These are phyloP conservation scores for Pocillopora grandis DNA, from an alignment of 92 coral and sea anemone species.

Conservation along the genomic window DNA sequence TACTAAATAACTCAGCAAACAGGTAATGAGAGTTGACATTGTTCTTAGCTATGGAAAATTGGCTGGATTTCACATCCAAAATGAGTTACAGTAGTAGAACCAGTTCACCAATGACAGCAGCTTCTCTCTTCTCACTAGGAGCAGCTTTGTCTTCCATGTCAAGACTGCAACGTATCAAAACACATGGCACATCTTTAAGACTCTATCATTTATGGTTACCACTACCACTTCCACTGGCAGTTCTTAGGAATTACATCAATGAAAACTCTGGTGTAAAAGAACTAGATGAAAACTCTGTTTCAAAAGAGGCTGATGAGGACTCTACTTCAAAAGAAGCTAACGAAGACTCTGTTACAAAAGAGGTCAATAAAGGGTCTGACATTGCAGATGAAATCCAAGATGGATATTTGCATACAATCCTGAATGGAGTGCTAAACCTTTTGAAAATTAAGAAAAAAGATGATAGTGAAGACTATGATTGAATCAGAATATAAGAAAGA, in stretches of 20 bases:
- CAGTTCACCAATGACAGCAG: no score
- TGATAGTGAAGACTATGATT: conserved; percentile 2
- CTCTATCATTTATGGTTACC: conserved; percentile 92
- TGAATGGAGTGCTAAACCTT: background rate
- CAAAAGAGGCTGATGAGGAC: background rate
- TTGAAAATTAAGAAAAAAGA: conserved; percentile 1
- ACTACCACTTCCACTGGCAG: conserved; percentile 64
- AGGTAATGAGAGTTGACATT: no score
- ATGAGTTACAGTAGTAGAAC: no score
- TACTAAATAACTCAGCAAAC: no score
- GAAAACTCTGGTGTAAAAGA: background rate
- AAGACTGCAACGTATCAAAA: conserved; percentile 60
- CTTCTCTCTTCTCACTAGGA: conserved; percentile 38
- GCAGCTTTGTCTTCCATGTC: conserved; percentile 70
- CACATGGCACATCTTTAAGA: conserved; percentile 80
- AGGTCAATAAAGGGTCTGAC: background rate
- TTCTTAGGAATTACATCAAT: conserved; percentile 18
- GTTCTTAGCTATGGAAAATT: no score
- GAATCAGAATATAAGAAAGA: background rate
- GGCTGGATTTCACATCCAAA: no score
- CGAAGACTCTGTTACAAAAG: background rate
- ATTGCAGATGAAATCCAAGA: conserved; percentile 1
- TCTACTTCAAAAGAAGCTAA: background rate
- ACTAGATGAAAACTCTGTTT: background rate
- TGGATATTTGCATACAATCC: background rate